Base-by-base conservation (phyloP, 2,888 invertebrate species). In the Amblyjoppa fuscipennis region DNA sequence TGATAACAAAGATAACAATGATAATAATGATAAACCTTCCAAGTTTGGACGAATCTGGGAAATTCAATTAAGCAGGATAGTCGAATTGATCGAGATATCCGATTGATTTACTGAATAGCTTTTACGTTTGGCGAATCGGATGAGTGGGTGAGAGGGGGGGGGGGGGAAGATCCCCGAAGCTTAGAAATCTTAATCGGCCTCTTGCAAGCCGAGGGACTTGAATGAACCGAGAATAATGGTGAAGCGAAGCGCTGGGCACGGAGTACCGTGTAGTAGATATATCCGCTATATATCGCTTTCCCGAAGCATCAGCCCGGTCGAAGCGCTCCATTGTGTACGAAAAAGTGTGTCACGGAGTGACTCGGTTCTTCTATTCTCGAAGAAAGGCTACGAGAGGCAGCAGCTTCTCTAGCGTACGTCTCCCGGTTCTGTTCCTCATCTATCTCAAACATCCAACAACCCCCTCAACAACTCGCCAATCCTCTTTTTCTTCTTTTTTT, bases 281-380 rank as follows among this genome's bases (percentile, higher is more conserved):
- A 34, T 25, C 20, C 49, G 20, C 45, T 34, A 78, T 79, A 75
- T 61, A 84, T 84, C 78, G 81, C 68, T 77, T 71, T 78, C 76
- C 73, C 77, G 64, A 82, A 81, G 82, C 74, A 83, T 83, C 81
- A 61, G 68, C 51, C 69, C 84, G 73, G 73, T 85, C 85, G 78
- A 81, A 81, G 75, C 84, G 82, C 74, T 85, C 85, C 81, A 88
- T 88, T 87, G 88, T 88, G 73, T 56, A 41, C 76, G 71, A 85
- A 81, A 84, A 88, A 88, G 87, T 88, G 81, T 87, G 88, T 88
- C 88, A 88, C 87, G 86, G 83, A 87, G 84, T 82, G 71, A 76
- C 81, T 81, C 69, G 80, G 61, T 49, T 34, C 59, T n/a, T 45
- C 74, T 82, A 61, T 41, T 66, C 34, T 59, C 68, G 61, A 81